phyloP scores from a whole-genome alignment of 2,888 invertebrate species.

The Orchesellides sinensis region DNA sequence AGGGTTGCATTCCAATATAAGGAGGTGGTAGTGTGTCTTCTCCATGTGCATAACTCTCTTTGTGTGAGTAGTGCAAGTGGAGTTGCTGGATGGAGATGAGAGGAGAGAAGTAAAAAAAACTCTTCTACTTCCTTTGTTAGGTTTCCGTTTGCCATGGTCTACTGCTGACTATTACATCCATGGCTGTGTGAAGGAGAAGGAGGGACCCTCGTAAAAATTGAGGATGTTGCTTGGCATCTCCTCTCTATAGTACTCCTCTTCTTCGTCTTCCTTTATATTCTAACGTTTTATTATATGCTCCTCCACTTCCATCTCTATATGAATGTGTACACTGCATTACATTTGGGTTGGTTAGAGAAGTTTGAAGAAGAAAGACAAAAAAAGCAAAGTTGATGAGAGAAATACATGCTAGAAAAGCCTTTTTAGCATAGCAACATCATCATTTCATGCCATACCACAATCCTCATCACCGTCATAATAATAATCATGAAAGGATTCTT shows the following conservation, averaged over 20 bases:
- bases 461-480: conserved; percentile 28
- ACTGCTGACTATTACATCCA: background rate
- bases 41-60: conserved; percentile 22
- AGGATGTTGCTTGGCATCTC: too few species aligned
- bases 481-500: conserved; percentile 12
- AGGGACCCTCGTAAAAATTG: too few species aligned
- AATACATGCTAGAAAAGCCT: conserved; percentile 14
- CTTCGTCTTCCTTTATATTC: background rate
- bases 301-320: conserved; percentile 41
- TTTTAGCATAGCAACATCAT: conserved; percentile 60
- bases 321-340: background rate
- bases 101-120: background rate
- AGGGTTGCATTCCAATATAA: conserved; percentile 33
- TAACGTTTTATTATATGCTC: background rate
- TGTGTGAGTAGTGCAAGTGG: background rate
- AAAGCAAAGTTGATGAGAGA: conserved; percentile 17
- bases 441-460: conserved; percentile 21
- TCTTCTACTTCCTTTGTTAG: conserved; percentile 43
- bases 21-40: conserved; percentile 47
- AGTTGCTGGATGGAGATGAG: background rate
- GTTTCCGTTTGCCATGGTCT: conserved; percentile 20
- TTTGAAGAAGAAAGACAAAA: conserved; percentile 23
- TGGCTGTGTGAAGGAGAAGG: too few species aligned
- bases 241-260: too few species aligned
- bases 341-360: background rate